Percentiles rank a stretch among this genome's conserved stretches.
Evolutionary conservation across 2,113 vertebrate genomes (phyloP).

Genomic region (Uropsilus gracilis): DNA sequence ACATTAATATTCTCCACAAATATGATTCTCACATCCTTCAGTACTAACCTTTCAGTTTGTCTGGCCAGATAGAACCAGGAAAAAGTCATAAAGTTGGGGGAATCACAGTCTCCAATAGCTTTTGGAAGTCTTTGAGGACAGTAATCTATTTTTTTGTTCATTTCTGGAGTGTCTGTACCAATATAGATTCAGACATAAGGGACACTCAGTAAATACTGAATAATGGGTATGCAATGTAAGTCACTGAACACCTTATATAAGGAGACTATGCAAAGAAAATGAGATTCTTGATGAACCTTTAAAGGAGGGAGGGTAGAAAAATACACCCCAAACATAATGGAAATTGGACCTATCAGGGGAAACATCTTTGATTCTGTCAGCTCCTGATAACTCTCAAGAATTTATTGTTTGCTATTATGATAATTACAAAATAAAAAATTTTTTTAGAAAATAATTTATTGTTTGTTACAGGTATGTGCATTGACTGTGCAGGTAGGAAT

Average conservation of each 20-base stretch:
- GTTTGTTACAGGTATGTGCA: not conserved
- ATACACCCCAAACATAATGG: not conserved
- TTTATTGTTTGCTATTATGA: not conserved
- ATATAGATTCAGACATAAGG: not conserved
- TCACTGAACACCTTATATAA: not conserved
- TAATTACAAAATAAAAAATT: too few species aligned
- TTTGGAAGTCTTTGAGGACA: not conserved
- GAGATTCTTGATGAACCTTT: not conserved
- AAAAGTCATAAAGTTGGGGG: not conserved
- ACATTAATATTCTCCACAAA: not conserved
- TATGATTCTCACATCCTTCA: not conserved
- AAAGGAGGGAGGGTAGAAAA: not conserved
- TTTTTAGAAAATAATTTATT: too few species aligned
- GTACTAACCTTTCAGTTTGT: not conserved
- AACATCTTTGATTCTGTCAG: not conserved
- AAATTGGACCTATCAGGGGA: not conserved
- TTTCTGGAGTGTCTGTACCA: not conserved
- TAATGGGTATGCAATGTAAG: not conserved
- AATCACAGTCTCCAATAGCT: not conserved
- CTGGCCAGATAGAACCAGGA: not conserved
- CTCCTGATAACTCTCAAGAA: not conserved
- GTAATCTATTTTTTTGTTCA: not conserved
- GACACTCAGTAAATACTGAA: not conserved
- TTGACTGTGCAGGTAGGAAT: not conserved
- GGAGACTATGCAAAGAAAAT: not conserved